Percentiles rank a stretch among this genome's conserved stretches.
phyloP scores from a whole-genome alignment of 2,113 vertebrate species.

The Tetrax tetrax region DNA sequence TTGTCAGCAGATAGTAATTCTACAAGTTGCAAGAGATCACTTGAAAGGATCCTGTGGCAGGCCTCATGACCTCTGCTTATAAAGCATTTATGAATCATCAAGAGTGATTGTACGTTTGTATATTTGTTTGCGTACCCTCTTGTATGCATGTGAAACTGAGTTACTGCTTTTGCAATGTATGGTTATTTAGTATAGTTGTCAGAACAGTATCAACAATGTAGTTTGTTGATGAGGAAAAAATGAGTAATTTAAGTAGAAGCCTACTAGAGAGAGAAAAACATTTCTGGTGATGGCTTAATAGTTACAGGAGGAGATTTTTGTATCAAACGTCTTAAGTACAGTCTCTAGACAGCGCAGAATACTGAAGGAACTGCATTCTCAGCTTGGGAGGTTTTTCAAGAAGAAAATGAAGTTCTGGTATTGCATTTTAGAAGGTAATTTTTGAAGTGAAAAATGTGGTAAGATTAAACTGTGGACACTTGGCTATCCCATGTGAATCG shows the following conservation, averaged over 20 bases:
- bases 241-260: neutral
- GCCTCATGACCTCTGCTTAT: neutral
- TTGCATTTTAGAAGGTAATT: neutral
- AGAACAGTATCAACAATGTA: neutral
- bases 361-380: neutral
- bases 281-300: neutral
- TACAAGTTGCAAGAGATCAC: neutral
- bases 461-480: neutral
- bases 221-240: neutral
- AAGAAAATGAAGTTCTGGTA: neutral
- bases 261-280: neutral
- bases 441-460: neutral
- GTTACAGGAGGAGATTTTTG: neutral
- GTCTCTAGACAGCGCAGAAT: neutral
- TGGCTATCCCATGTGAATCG: neutral
- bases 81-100: neutral
- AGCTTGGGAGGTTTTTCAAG: neutral
- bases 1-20: neutral
- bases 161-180: neutral
- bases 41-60: neutral
- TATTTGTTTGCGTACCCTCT: neutral
- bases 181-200: neutral
- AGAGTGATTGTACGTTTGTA: neutral
- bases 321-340: neutral
- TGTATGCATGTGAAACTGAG: neutral